A percentile compares a stretch with the other conserved stretches of the same genome.
Evolutionary conservation across 1,140 invertebrate species (phyloP).

Genomic region (Drosophila yakuba): DNA sequence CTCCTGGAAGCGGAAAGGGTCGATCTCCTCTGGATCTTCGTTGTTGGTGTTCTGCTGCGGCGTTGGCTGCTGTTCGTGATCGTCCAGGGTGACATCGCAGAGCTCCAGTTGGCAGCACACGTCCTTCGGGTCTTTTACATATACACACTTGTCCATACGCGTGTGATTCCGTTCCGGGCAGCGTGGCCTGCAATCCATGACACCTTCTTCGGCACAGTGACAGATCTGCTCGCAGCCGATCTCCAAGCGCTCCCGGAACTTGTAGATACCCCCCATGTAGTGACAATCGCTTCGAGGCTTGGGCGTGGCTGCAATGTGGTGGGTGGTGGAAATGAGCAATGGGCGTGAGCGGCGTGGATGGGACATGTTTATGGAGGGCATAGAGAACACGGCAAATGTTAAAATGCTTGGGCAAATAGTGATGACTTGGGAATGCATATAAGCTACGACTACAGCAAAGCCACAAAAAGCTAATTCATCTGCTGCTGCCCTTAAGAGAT

Average conservation of each 20-base stretch:
- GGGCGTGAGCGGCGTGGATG: constrained; percentile 40
- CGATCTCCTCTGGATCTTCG: constrained; percentile 51
- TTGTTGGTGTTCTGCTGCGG: constrained; percentile 55
- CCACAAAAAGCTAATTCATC: constrained; percentile 14
- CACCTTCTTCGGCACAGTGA: constrained; percentile 89
- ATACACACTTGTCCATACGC: constrained; percentile 88
- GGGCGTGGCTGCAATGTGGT: constrained; percentile 45
- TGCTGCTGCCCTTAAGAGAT: constrained; percentile 3
- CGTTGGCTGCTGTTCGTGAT: constrained; percentile 86
- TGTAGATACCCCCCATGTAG: constrained; percentile 90
- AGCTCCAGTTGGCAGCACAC: constrained; percentile 93
- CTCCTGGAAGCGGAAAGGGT: constrained; percentile 54
- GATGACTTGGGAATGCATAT: constrained; percentile 31
- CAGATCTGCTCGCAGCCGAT: constrained; percentile 92
- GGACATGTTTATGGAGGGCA: constrained; percentile 59
- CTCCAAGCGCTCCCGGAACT: constrained; percentile 90
- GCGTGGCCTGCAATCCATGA: constrained; percentile 77
- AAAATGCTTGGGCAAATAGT: constrained; percentile 25
- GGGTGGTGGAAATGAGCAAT: constrained; percentile 33
- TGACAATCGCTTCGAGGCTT: constrained; percentile 87
- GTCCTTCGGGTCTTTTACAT: constrained; percentile 91
- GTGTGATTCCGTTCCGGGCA: constrained; percentile 81
- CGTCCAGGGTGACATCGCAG: constrained; percentile 91
- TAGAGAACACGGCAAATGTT: constrained; percentile 55
- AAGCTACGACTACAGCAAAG: constrained; percentile 44